Conservation (phyloP, 1,140 invertebrate genomes). For the Bombus confusus region DNA sequence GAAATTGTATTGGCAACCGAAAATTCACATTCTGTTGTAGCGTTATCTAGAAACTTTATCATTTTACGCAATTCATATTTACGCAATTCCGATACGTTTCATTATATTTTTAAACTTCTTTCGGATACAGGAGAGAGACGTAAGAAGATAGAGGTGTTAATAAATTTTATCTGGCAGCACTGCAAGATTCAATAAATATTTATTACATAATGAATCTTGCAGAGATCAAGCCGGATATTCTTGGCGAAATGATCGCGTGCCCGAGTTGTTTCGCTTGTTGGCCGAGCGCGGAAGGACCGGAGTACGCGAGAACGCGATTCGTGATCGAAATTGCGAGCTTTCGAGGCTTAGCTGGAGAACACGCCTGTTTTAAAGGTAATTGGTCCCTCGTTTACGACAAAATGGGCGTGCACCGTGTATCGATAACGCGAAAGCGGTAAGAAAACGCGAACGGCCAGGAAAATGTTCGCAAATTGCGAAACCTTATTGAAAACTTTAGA, state of each 20-base stretch:
- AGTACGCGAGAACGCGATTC: background rate
- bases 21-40: no score
- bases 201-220: no score
- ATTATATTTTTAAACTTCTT: no score
- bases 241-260: background rate
- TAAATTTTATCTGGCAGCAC: no score
- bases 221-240: background rate
- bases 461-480: background rate
- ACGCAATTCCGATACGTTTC: no score
- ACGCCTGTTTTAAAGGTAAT: background rate
- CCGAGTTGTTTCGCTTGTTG: background rate
- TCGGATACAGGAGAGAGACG: no score
- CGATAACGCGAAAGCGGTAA: background rate
- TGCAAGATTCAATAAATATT: background rate
- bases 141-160: no score
- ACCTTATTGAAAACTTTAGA: background rate
- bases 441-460: background rate
- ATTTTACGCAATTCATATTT: no score
- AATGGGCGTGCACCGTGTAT: background rate
- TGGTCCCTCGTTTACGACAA: background rate
- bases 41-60: no score
- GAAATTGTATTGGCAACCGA: no score
- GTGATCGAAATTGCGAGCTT: background rate
- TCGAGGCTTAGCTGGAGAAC: background rate
- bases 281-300: no score